A percentile compares a stretch with the other conserved stretches of the same genome.
Evolutionary conservation across 1,140 invertebrate species (phyloP).

Genomic region (Bombus polaris): DNA sequence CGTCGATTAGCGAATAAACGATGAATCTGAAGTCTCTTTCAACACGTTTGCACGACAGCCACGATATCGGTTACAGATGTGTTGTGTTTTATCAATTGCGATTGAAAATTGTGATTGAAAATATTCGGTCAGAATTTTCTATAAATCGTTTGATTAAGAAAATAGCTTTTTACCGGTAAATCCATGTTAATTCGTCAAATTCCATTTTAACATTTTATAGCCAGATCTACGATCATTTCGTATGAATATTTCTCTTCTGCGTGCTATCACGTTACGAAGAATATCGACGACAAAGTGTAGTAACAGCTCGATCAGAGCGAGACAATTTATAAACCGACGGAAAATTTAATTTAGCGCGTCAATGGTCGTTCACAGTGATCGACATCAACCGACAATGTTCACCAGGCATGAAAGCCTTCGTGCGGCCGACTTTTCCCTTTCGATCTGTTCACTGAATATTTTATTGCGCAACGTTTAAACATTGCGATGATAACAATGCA

Average conservation of each 20-base stretch:
- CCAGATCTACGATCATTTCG: too few relatives aligned
- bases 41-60: neutral
- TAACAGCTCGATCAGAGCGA: neutral
- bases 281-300: neutral
- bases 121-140: too few relatives aligned
- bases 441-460: slow-evolving; percentile 21
- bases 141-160: too few relatives aligned
- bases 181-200: too few relatives aligned
- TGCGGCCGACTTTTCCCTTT: slow-evolving; percentile 27
- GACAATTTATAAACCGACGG: neutral
- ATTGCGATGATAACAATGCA: neutral
- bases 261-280: neutral
- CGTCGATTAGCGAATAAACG: neutral
- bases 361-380: neutral
- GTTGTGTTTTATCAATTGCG: neutral
- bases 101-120: neutral
- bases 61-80: neutral
- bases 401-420: slow-evolving; percentile 17
- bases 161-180: too few relatives aligned
- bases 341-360: slow-evolving; percentile 28
- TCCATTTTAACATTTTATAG: too few relatives aligned
- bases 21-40: neutral
- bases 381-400: neutral
- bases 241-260: neutral
- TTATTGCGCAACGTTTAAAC: neutral